Conservation (phyloP, 2,797 vertebrate species). For the Mastacembelus armatus region DNA sequence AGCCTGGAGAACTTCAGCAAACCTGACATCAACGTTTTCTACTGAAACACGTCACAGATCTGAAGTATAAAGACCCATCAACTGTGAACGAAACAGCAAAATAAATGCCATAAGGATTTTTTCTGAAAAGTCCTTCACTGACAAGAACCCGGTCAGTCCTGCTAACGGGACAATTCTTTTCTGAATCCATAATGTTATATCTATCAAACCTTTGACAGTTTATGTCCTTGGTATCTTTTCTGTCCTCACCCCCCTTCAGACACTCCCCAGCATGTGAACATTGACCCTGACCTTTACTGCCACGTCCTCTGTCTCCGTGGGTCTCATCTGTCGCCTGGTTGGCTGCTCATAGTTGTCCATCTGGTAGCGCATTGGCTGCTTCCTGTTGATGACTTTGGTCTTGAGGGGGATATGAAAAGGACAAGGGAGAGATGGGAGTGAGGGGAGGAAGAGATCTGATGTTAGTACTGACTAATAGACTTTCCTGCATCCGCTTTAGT, state of each 20-base stretch:
- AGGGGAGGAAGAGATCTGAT: conserved; percentile 11
- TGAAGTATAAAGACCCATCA: no score
- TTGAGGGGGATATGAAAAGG: conserved; percentile 56
- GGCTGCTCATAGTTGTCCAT: conserved; percentile 92
- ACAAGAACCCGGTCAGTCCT: no score
- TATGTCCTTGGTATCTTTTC: not conserved
- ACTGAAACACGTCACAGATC: no score
- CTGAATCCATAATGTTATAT: not conserved
- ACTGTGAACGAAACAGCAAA: no score
- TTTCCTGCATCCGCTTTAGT: conserved; percentile 31
- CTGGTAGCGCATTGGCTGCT: conserved; percentile 92
- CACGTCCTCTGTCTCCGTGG: conserved; percentile 89
- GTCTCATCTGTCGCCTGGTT: conserved; percentile 83
- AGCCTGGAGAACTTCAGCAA: not conserved
- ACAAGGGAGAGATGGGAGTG: conserved; percentile 8
- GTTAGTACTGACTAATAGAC: conserved; percentile 30
- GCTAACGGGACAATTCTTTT: not conserved
- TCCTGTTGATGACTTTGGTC: conserved; percentile 96
- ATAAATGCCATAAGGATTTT: no score
- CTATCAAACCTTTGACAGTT: not conserved
- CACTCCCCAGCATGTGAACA: conserved; percentile 27
- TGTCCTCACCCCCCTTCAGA: not conserved
- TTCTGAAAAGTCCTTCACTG: not conserved
- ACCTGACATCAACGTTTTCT: no score
- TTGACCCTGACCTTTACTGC: conserved; percentile 91